These are phyloP conservation scores for Hyalella azteca DNA, from an alignment of 2,888 invertebrate genomes.

Conservation along the genomic window DNA sequence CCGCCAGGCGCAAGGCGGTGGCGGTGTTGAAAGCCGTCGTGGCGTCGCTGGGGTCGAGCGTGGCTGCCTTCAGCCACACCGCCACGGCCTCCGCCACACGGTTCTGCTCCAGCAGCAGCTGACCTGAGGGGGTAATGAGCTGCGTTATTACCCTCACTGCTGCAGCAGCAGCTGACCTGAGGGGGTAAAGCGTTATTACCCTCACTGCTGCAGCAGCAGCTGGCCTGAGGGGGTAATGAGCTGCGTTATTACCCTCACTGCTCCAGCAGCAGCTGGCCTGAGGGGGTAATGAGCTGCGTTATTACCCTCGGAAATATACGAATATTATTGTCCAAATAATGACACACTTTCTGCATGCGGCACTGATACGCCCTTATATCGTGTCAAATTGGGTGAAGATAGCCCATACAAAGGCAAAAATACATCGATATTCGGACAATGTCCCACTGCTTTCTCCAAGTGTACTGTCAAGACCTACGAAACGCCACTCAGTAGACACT, in stretches of 20 bases:
- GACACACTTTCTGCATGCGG: too few species aligned
- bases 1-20: conserved; percentile 64
- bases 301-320: too few species aligned
- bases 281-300: too few species aligned
- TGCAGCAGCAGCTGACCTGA: neutral
- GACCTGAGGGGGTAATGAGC: conserved; percentile 61
- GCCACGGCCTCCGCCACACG: conserved; percentile 63
- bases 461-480: too few species aligned
- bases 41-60: conserved; percentile 63
- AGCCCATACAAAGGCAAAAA: too few species aligned
- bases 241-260: neutral
- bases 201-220: neutral
- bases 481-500: too few species aligned
- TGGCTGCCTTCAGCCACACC: conserved; percentile 62
- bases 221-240: neutral
- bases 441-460: too few species aligned
- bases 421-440: too few species aligned
- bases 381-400: too few species aligned
- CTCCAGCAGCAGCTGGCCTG: neutral
- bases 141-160: neutral
- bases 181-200: neutral
- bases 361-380: too few species aligned
- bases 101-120: conserved; percentile 64
- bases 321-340: too few species aligned
- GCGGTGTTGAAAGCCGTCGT: conserved; percentile 66